Percentiles rank a stretch among this genome's conserved stretches.
phyloP scores from a whole-genome alignment of 23 tunicate species.

The Botrylloides violaceus region DNA sequence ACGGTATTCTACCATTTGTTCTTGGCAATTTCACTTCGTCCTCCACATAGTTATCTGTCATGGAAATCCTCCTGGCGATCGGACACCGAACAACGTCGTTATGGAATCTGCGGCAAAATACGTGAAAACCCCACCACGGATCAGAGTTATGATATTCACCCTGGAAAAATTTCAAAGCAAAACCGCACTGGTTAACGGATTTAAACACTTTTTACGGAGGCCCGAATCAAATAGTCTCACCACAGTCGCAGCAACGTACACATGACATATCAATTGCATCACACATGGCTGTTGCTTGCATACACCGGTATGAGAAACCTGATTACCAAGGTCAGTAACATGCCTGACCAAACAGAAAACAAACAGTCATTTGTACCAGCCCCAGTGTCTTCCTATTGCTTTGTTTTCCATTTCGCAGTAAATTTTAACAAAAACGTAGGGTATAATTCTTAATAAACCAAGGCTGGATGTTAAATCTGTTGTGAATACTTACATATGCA shows the following conservation, averaged over 20 bases:
- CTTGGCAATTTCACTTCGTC: background rate
- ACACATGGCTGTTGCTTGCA: background rate
- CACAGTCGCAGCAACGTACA: background rate
- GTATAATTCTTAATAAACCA: too few relatives aligned
- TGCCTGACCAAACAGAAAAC: background rate
- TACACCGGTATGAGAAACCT: background rate
- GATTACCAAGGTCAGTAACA: background rate
- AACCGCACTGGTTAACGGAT: too few relatives aligned
- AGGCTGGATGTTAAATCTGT: too few relatives aligned
- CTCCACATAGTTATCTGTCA: background rate
- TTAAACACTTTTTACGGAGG: too few relatives aligned
- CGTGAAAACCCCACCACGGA: background rate
- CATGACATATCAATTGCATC: slow-evolving; percentile 2
- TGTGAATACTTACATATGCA: background rate
- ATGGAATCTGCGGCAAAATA: slow-evolving; percentile 5
- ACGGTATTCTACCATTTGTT: background rate
- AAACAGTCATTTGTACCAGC: too few relatives aligned
- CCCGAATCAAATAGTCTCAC: too few relatives aligned
- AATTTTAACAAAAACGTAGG: too few relatives aligned
- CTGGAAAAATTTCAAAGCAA: background rate
- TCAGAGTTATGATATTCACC: background rate
- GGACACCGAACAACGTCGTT: slow-evolving; percentile 11
- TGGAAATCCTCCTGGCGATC: background rate
- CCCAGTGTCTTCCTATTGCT: too few relatives aligned
- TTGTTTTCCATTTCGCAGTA: too few relatives aligned